Evolutionary conservation across 2,888 invertebrate genomes (phyloP), one percentile per base, ranked within the genome.

Genomic region (Phengaris alcon): DNA sequence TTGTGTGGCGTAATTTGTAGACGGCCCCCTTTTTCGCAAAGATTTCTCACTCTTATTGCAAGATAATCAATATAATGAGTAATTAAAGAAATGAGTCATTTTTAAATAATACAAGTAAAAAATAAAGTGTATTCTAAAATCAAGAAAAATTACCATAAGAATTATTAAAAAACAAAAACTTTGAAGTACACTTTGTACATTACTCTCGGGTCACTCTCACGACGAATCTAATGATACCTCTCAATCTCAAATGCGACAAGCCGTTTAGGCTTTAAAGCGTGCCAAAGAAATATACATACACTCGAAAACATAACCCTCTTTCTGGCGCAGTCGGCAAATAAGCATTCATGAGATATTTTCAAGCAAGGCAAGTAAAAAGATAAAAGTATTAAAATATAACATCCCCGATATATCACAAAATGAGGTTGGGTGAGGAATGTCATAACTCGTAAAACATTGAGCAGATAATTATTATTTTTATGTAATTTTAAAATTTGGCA

Each of bases 351-450:
- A 35, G 35, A 35, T 35, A 35, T 35, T 22, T 51, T n/a, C 54
- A 72, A 52, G 52, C 22, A 10, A 35, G 64, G 35, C 35, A 64
- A 35, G 64, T 35, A 44, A 64, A 64, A 59, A 59, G 22, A 59
- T 59, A 64, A 64, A 35, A 35, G 6, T 77, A 73, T 68, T 73
- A 69, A 77, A 76, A 74, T 77, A 81, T 78, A 77, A 77, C 78
- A 78, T 78, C 75, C 73, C 76, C 77, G 22, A 22, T 22, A 79
- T 81, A 80, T 81, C 81, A 80, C 81, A 81, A 73, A 74, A 68
- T 76, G 78, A 79, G 79, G 78, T 75, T 77, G 76, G 72, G 72
- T 68, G 74, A 76, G 78, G 76, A 77, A 80, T 80, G 79, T 76
- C 44, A 13, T 22, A 69, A 69, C 22, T 22, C 22, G 22, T 48